A percentile compares a stretch with the other conserved stretches of the same genome.
Conservation (phyloP, 2,113 vertebrate species). For the Nerophis lumbriciformis region DNA sequence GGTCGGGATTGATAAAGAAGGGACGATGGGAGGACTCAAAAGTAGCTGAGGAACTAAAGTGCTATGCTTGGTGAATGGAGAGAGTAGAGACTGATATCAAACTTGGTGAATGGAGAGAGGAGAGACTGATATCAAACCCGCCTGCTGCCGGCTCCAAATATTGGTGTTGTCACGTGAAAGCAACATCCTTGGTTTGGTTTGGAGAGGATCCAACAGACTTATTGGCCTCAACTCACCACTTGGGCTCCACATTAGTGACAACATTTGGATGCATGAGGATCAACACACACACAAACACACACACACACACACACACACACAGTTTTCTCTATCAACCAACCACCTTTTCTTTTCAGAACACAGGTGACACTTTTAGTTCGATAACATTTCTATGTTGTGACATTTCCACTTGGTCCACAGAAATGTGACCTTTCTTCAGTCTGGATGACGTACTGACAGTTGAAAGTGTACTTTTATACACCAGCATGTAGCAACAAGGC, state of each 20-base stretch:
- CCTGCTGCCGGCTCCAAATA: slow-evolving; percentile 31
- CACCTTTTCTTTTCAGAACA: not conserved
- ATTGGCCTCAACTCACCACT: slow-evolving; percentile 10
- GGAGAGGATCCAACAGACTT: slow-evolving; percentile 24
- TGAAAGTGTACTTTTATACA: too few relatives aligned
- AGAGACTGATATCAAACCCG: slow-evolving; percentile 34
- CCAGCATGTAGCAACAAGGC: too few relatives aligned
- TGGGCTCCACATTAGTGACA: slow-evolving; percentile 16
- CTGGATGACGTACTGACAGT: too few relatives aligned
- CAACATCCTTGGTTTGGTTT: slow-evolving; percentile 35
- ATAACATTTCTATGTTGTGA: too few relatives aligned
- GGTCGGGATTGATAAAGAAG: slow-evolving; percentile 16
- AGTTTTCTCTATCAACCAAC: not conserved
- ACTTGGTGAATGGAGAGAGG: not conserved
- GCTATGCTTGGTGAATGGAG: slow-evolving; percentile 32
- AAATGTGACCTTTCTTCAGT: too few relatives aligned
- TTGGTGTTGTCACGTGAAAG: slow-evolving; percentile 28
- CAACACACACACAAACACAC: not conserved
- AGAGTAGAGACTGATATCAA: slow-evolving; percentile 31
- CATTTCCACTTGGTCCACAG: too few relatives aligned
- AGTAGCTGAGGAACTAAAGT: slow-evolving; percentile 24
- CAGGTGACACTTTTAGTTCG: not conserved
- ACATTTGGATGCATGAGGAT: slow-evolving; percentile 10
- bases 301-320: not conserved
- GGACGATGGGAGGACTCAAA: slow-evolving; percentile 18